Evolutionary conservation across 2,888 invertebrate species (phyloP).

Genomic region (Tinea semifulvella): DNA sequence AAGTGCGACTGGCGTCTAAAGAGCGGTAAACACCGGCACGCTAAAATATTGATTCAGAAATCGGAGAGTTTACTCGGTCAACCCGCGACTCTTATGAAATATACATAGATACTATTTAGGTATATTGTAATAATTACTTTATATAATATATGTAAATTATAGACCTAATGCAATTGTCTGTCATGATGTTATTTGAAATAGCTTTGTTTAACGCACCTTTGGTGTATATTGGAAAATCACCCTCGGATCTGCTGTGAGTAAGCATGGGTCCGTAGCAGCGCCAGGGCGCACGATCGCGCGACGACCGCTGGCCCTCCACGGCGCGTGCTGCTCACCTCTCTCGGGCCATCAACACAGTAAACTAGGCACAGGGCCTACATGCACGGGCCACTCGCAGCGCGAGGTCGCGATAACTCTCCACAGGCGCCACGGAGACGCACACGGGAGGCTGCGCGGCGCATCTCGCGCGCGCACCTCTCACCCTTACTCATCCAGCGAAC

Average conservation of each 20-base stretch:
- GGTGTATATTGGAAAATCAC: slow-evolving; percentile 83
- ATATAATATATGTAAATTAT: no score
- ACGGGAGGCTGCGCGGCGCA: slow-evolving; percentile 61
- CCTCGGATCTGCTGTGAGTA: slow-evolving; percentile 86
- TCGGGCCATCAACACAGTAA: slow-evolving; percentile 47
- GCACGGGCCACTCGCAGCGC: slow-evolving; percentile 22
- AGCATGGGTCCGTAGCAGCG: slow-evolving; percentile 78
- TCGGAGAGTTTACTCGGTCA: slow-evolving; percentile 8
- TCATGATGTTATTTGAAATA: background rate
- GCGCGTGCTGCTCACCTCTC: slow-evolving; percentile 48
- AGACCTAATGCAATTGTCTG: background rate
- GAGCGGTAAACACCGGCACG: slow-evolving; percentile 27
- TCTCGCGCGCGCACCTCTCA: slow-evolving; percentile 52
- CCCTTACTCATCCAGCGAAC: slow-evolving; percentile 27
- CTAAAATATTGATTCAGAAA: slow-evolving; percentile 37
- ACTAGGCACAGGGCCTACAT: slow-evolving; percentile 37
- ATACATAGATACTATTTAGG: background rate
- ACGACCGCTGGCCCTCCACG: slow-evolving; percentile 64
- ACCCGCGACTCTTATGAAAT: background rate
- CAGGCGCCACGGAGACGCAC: slow-evolving; percentile 48
- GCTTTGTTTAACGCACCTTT: slow-evolving; percentile 67
- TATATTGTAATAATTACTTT: background rate
- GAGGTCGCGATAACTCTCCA: slow-evolving; percentile 41
- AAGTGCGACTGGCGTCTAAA: slow-evolving; percentile 4
- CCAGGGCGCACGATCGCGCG: slow-evolving; percentile 62